A percentile compares a stretch with the other conserved stretches of the same genome.
Evolutionary conservation across 1,140 invertebrate species (phyloP).

Genomic region (Ganaspis sp.): DNA sequence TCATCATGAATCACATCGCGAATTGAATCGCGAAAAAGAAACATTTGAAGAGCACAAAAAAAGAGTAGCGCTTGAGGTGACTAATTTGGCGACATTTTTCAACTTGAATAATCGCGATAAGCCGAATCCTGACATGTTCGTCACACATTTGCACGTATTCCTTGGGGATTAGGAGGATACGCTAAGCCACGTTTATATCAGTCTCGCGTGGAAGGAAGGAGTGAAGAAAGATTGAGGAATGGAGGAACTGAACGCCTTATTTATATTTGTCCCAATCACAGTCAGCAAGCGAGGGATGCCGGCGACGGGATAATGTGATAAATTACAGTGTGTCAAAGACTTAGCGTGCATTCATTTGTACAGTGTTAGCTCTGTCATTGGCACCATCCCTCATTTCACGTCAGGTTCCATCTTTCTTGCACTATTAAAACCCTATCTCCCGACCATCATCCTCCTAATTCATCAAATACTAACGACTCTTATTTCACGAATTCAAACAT

Average conservation of each 20-base stretch:
- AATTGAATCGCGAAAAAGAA: no score
- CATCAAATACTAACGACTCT: no score
- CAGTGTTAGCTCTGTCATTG: conserved; percentile 71
- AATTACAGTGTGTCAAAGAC: conserved; percentile 70
- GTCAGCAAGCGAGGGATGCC: conserved; percentile 39
- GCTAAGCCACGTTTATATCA: conserved; percentile 51
- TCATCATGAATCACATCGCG: no score
- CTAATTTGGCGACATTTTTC: conserved; percentile 67
- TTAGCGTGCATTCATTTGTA: conserved; percentile 73
- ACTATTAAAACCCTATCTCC: neutral
- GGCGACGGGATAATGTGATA: conserved; percentile 62
- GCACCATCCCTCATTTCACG: conserved; percentile 68
- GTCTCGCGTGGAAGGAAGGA: conserved; percentile 30
- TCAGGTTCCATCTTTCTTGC: conserved; percentile 9
- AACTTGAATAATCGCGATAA: conserved; percentile 56
- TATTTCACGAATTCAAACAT: no score
- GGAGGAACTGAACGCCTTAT: conserved; percentile 64
- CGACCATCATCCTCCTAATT: neutral
- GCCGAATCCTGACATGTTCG: conserved; percentile 43
- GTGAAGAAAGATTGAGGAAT: conserved; percentile 39
- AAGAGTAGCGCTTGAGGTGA: conserved; percentile 41
- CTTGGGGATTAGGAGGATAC: conserved; percentile 54
- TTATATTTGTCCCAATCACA: conserved; percentile 72
- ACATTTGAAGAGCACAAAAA: neutral
- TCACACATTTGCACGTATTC: conserved; percentile 50